phyloP scores from a whole-genome alignment of 2,888 invertebrate species.

The Heterodera filipjevi region DNA sequence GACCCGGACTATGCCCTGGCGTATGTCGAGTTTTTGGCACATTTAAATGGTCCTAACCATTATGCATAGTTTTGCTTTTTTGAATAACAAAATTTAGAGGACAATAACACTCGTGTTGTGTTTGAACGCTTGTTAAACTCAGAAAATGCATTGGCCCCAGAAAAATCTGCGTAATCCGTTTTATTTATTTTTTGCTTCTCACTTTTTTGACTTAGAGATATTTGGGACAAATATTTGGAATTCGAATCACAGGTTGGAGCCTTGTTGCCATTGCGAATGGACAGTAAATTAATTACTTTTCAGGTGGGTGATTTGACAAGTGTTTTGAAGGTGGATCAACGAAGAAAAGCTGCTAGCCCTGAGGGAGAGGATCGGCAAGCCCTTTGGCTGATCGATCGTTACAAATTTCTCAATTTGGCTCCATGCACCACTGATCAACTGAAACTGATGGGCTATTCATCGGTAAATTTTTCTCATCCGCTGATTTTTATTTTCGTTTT shows the following conservation, averaged over 20 bases:
- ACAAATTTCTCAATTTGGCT: slow-evolving; percentile 90
- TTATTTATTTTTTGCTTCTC: slow-evolving; percentile 7
- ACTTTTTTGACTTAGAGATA: slow-evolving; percentile 75
- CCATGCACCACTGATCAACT: slow-evolving; percentile 90
- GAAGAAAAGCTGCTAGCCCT: slow-evolving; percentile 86
- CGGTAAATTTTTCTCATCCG: not conserved
- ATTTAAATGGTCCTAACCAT: slow-evolving; percentile 80
- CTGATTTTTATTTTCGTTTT: not conserved
- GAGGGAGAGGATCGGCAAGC: slow-evolving; percentile 96
- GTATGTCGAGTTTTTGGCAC: slow-evolving; percentile 94
- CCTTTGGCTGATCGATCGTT: slow-evolving; percentile 88
- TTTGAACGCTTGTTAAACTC: slow-evolving; percentile 89
- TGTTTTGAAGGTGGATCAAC: slow-evolving; percentile 94
- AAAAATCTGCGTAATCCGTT: slow-evolving; percentile 40
- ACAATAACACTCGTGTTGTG: slow-evolving; percentile 97
- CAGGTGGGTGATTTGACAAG: slow-evolving; percentile 96
- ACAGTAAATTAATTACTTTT: not conserved
- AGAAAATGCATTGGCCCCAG: slow-evolving; percentile 40
- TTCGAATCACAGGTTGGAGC: slow-evolving; percentile 79
- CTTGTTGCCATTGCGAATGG: not conserved
- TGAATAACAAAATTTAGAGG: slow-evolving; percentile 74
- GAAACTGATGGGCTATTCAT: slow-evolving; percentile 71
- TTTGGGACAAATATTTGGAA: slow-evolving; percentile 97
- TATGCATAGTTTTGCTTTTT: not conserved
- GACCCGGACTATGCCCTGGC: slow-evolving; percentile 91